phyloP scores from a whole-genome alignment of 1,140 invertebrate species.

The Stegodyphus mimosarum region DNA sequence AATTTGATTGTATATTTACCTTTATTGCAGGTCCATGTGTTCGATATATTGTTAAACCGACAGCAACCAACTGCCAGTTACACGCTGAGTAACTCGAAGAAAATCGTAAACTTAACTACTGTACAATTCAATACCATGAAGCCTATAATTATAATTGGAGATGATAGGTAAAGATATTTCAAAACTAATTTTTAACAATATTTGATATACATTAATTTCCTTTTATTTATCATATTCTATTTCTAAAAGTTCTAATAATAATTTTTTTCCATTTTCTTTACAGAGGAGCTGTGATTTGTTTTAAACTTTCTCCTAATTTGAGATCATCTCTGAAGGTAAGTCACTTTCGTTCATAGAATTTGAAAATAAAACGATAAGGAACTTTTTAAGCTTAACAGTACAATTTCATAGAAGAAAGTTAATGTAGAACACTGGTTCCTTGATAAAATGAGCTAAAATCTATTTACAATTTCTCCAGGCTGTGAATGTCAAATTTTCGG shows the following conservation, averaged over 20 bases:
- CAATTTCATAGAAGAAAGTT: no score
- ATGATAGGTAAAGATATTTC: neutral
- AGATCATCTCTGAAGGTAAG: neutral
- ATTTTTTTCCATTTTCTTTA: neutral
- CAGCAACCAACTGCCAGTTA: neutral
- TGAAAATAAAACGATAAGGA: no score
- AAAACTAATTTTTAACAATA: neutral
- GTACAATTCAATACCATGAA: neutral
- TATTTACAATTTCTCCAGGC: no score
- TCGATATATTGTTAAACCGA: neutral
- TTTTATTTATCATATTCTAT: neutral
- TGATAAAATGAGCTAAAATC: no score
- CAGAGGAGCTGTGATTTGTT: neutral
- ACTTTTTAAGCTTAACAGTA: no score
- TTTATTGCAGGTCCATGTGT: neutral
- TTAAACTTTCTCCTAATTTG: neutral
- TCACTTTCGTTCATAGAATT: no score
- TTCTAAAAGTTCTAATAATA: neutral
- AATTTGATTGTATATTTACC: neutral
- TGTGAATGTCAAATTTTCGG: no score
- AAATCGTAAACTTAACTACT: neutral
- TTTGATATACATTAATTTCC: neutral
- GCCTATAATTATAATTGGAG: neutral
- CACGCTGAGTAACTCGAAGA: neutral
- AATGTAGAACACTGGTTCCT: no score